phyloP scores from a whole-genome alignment of 2,888 invertebrate genomes.

The Lithodes maja region DNA sequence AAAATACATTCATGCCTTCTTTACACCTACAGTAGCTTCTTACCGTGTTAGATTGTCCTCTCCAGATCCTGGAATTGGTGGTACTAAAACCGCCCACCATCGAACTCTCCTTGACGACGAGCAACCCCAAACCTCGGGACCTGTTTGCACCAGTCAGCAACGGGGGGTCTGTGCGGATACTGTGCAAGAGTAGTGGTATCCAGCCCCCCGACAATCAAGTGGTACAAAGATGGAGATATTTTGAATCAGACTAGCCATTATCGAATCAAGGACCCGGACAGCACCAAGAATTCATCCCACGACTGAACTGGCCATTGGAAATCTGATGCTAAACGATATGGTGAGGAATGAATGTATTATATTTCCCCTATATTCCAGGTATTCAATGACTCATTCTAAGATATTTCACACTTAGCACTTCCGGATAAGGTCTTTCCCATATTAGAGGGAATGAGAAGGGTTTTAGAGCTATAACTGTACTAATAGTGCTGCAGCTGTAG shows the following conservation, averaged over 20 bases:
- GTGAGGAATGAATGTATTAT: constrained; percentile 10
- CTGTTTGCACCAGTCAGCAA: neutral
- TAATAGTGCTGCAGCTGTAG: too few relatives aligned
- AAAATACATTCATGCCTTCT: neutral
- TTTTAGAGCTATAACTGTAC: too few relatives aligned
- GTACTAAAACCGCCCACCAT: constrained; percentile 25
- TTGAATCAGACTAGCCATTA: constrained; percentile 11
- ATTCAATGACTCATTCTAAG: too few relatives aligned
- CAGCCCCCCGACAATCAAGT: constrained; percentile 21
- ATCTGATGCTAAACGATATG: constrained; percentile 33
- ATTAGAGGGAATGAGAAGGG: too few relatives aligned
- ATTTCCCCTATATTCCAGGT: too few relatives aligned
- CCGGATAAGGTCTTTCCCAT: too few relatives aligned
- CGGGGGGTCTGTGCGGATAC: constrained; percentile 36
- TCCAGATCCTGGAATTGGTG: constrained; percentile 37
- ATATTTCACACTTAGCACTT: too few relatives aligned
- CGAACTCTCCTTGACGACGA: constrained; percentile 11
- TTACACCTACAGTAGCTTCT: too few relatives aligned
- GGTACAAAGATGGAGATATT: constrained; percentile 38
- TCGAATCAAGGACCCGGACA: neutral
- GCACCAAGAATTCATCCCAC: neutral
- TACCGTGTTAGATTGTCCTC: too few relatives aligned
- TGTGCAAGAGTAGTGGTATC: constrained; percentile 15
- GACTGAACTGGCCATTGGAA: constrained; percentile 25
- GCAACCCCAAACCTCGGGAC: neutral